Evolutionary conservation across 2,797 vertebrate species (phyloP), one percentile per base, ranked within the genome.

Genomic region (Pempheris klunzingeri): DNA sequence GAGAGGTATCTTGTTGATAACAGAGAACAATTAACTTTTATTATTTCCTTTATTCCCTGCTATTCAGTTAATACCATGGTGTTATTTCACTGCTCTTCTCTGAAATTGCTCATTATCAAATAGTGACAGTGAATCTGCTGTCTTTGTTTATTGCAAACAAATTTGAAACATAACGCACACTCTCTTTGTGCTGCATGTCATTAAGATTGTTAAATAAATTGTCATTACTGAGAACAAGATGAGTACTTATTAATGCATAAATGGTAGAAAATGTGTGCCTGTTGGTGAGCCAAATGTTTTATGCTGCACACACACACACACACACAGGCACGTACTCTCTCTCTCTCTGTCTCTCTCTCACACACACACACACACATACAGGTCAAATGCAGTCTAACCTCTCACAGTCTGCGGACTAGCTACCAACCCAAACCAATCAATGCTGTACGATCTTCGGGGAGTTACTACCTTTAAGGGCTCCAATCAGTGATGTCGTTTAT

Each of bases 381-480:
- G 86, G 83, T 88, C 78, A 92, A 83, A 71, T 54, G 52, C 41
- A 80, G 65, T 50, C 44, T 71, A 44, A 82, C 65, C 78, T 49
- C 74, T 62, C 4, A 1, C 68, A 38, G 70, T 71, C 47, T 74
- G 70, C 12, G 6, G 71, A 74, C 55, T 14, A 36, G 55, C 74
- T 78, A 18, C 70, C 3, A 3, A 88, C 83, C 83, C 83, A 83
- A 89, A 82, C 62, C 70, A 70, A 88, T 92, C 86, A 76, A 89
- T 91, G 71, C 34, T 32, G 22, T 36, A 24, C 43, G 49, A 57
- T 74, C 73, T 81, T 67, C 26, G 26, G 82, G 68, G 78, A 84
- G 54, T 68, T 60, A 15, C 52, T 73, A 72, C 66, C 50, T 52
- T 77, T 57, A 80, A 73, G 22, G 41, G 4, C 61, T 74, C 38